Evolutionary conservation across 2,113 vertebrate genomes (phyloP), one percentile per base, ranked within the genome.

Genomic region (Jaculus jaculus): DNA sequence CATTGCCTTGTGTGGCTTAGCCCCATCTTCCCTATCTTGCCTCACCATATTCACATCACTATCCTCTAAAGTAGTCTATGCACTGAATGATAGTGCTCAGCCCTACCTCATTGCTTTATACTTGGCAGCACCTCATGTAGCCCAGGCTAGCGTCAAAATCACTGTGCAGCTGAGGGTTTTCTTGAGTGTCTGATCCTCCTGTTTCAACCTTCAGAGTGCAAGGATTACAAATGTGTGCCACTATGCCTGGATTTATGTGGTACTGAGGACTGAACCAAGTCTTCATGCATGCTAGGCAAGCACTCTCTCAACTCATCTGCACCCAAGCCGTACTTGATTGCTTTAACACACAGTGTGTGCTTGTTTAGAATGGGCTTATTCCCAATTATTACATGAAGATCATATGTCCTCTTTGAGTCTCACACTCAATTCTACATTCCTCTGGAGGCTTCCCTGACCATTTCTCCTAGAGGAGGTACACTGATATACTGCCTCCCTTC

Each of bases 31-130:
- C n/a, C 17, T 63, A 7, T 61, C 21, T 37, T 20, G n/a, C 23
- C 37, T 3, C 0, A 2, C 16, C 12, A 82, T 21, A 12, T 34
- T 51, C 63, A 34, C 23, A 28, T 13, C 61, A 54, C 3, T 26
- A 1, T 4, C 0, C 10, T 68, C 20, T 34, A 60, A 37, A n/a
- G 18, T 30, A 15, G 2, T 69, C 7, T 51, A 0, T 1, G 13
- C 20, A 28, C 7, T 37, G 28, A 69, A 2, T 2, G 4, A 37
- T 58, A 54, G 54, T 16, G 42, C 42, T 89, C 16, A 39, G 4
- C 17, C 68, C 13, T 42, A 47, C 8, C 9, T 66, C 26, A 26
- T 26, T 28, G 12, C 26, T 11, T 66, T 66, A 24, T 26, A 11
- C 65, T 66, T 66, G 26, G 65, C 26, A 47, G 42, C 42, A 47